phyloP scores from a whole-genome alignment of 1,140 invertebrate species.

The Hycleus phaleratus region DNA sequence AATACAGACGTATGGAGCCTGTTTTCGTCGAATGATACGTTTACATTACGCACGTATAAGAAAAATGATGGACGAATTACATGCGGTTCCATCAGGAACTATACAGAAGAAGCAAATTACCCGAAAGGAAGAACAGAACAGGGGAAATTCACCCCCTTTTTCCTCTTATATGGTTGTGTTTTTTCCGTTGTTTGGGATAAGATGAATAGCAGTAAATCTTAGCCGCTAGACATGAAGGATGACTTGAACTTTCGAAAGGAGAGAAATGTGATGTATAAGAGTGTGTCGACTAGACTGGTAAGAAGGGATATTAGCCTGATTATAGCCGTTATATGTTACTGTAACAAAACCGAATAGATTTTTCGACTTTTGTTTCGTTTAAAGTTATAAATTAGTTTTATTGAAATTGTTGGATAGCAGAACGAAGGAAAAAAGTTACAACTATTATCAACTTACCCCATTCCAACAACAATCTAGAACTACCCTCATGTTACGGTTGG shows the following conservation, averaged over 20 bases:
- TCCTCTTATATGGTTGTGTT: too few species aligned
- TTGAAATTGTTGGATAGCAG: too few species aligned
- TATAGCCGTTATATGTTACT: constrained; percentile 27
- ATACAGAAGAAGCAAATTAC: constrained; percentile 16
- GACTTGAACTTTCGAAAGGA: constrained; percentile 24
- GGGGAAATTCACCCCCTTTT: neutral
- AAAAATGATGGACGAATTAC: too few species aligned
- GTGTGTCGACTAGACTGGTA: neutral
- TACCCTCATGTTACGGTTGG: too few species aligned
- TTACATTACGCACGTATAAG: too few species aligned
- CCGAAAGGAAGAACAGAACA: constrained; percentile 1
- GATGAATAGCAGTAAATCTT: constrained; percentile 33
- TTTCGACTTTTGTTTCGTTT: neutral
- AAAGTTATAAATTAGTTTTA: too few species aligned
- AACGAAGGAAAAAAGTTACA: too few species aligned
- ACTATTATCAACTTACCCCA: too few species aligned
- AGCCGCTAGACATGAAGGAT: constrained; percentile 28
- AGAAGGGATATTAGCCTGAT: constrained; percentile 21
- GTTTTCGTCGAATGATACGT: too few species aligned
- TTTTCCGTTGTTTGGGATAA: constrained; percentile 26
- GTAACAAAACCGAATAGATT: constrained; percentile 15
- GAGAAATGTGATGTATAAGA: constrained; percentile 17
- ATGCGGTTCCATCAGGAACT: constrained; percentile 11
- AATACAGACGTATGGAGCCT: too few species aligned
- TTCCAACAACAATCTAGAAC: too few species aligned